A percentile compares a stretch with the other conserved stretches of the same genome.
Evolutionary conservation across 2,113 vertebrate genomes (phyloP).

Genomic region (Carollia perspicillata): DNA sequence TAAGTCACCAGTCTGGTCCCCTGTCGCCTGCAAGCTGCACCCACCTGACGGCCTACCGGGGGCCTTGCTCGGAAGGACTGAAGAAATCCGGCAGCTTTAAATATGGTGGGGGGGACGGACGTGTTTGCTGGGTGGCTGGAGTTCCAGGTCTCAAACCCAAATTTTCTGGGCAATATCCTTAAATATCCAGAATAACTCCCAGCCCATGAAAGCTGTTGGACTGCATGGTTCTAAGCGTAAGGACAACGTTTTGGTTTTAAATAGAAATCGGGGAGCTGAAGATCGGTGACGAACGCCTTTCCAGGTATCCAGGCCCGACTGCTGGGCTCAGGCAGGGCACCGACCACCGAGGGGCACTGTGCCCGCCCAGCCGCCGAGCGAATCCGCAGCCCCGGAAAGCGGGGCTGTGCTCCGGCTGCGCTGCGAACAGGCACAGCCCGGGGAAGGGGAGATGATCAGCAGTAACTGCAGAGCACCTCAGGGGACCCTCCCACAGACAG

Average conservation of each 20-base stretch:
- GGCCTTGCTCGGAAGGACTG: background rate
- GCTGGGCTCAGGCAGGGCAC: background rate
- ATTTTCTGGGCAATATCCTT: background rate
- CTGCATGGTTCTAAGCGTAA: conserved; percentile 16
- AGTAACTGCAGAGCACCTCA: conserved; percentile 71
- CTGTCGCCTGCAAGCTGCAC: accelerated
- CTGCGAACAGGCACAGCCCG: conserved; percentile 45
- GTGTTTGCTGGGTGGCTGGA: accelerated
- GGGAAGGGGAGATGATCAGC: conserved; percentile 69
- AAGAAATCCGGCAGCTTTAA: accelerated
- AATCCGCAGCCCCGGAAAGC: background rate
- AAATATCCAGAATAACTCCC: background rate
- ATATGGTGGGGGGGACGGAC: accelerated
- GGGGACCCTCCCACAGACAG: conserved; percentile 79
- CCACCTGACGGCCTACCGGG: accelerated
- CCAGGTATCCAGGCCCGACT: background rate
- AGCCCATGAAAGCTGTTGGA: background rate
- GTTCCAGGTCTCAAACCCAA: background rate
- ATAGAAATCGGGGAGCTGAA: background rate
- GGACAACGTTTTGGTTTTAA: conserved; percentile 38
- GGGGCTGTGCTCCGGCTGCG: background rate
- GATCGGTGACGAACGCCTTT: background rate
- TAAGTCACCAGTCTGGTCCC: background rate
- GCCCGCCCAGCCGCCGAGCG: background rate
- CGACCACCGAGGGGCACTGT: background rate